These are phyloP conservation scores for Zootoca vivipara DNA, from an alignment of 2,113 vertebrate genomes.

Conservation along the genomic window DNA sequence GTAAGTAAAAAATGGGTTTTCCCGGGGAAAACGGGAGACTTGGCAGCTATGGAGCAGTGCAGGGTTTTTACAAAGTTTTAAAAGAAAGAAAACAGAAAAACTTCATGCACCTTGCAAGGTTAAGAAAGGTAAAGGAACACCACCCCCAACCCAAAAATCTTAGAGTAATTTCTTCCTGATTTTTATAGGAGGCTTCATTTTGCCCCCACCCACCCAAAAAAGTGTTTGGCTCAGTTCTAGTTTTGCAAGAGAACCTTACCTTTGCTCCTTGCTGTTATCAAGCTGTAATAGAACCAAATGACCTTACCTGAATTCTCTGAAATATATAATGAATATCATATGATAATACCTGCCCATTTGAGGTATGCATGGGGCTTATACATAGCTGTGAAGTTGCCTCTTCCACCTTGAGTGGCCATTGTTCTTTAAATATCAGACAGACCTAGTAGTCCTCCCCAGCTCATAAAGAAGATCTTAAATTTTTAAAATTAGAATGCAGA, in stretches of 20 bases:
- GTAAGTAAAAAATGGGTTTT: no score
- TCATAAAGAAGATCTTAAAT: conserved; percentile 24
- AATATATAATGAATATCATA: conserved; percentile 20
- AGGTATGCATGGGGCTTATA: background rate
- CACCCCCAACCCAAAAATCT: background rate
- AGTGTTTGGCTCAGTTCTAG: background rate
- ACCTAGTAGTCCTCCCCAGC: background rate
- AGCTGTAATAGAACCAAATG: background rate
- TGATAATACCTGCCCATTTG: background rate
- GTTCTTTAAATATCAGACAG: conserved; percentile 27
- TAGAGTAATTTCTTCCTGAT: background rate
- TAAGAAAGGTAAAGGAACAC: no score
- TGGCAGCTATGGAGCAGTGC: no score
- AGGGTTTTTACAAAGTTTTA: no score
- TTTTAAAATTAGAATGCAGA: conserved; percentile 32
- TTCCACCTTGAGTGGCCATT: background rate
- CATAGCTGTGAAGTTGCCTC: background rate
- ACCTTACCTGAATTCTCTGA: conserved; percentile 8
- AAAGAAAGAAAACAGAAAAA: no score
- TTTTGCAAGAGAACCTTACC: background rate
- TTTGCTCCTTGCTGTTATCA: background rate
- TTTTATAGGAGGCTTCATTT: background rate
- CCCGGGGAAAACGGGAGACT: no score
- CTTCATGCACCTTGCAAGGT: no score
- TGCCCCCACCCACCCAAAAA: background rate